Conservation (phyloP, 1,140 invertebrate species). For the Lysiphlebus fabarum region DNA sequence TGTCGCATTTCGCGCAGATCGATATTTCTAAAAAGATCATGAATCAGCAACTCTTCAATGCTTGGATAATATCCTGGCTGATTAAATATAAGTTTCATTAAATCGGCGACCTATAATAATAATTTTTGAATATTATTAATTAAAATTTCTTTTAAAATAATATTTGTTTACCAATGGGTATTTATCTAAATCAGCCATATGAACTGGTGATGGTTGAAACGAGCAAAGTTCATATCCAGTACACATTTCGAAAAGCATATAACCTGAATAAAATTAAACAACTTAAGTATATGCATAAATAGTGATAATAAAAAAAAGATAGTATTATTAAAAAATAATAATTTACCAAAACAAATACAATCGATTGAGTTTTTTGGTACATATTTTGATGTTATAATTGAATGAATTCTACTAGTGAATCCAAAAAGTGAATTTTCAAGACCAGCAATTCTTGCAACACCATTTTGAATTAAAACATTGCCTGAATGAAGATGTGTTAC, state of each 20-base stretch:
- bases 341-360: conserved; percentile 71
- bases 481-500: conserved; percentile 85
- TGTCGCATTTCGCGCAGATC: conserved; percentile 80
- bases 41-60: conserved; percentile 74
- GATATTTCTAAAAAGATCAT: conserved; percentile 82
- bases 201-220: conserved; percentile 67
- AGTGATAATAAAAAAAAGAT: background rate
- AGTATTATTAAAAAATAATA: conserved; percentile 9
- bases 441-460: conserved; percentile 77
- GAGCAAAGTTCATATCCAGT: conserved; percentile 75
- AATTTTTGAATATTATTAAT: conserved; percentile 6
- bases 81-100: conserved; percentile 79
- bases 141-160: conserved; percentile 7
- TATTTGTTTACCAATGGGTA: conserved; percentile 66
- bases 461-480: conserved; percentile 88
- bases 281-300: conserved; percentile 11
- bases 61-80: conserved; percentile 64
- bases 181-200: conserved; percentile 70
- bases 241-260: conserved; percentile 88
- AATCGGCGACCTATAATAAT: conserved; percentile 66
- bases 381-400: conserved; percentile 58
- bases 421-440: conserved; percentile 83
- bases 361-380: conserved; percentile 62
- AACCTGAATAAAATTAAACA: conserved; percentile 63
- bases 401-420: conserved; percentile 65